phyloP scores from a whole-genome alignment of 2,888 invertebrate species.

The Gymnosoma rotundatum region DNA sequence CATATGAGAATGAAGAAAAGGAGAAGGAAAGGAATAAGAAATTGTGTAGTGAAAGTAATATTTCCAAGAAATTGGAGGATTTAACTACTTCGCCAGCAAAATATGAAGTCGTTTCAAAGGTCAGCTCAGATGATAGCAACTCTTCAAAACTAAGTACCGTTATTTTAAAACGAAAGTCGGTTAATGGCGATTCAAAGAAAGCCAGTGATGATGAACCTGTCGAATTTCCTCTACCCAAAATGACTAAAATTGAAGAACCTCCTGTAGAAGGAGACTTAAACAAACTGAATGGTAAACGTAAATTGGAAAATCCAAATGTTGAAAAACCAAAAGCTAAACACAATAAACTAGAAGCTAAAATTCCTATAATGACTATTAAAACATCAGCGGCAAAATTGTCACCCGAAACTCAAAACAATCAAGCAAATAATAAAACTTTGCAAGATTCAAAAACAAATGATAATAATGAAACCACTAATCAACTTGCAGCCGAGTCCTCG shows the following conservation, averaged over 20 bases:
- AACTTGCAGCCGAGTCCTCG: neutral
- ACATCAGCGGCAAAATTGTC: conserved; percentile 22
- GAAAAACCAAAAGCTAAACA: conserved; percentile 72
- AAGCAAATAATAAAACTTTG: conserved; percentile 10
- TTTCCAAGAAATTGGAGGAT: conserved; percentile 43
- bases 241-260: conserved; percentile 72
- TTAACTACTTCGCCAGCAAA: conserved; percentile 69
- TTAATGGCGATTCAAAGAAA: conserved; percentile 60
- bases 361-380: conserved; percentile 65
- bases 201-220: conserved; percentile 38
- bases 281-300: conserved; percentile 58
- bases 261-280: conserved; percentile 53
- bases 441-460: conserved; percentile 11
- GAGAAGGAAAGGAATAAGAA: conserved; percentile 59
- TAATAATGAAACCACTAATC: neutral
- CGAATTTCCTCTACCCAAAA: conserved; percentile 71
- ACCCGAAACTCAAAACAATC: neutral
- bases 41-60: conserved; percentile 24
- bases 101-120: conserved; percentile 79
- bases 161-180: conserved; percentile 80
- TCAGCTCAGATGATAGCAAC: conserved; percentile 75
- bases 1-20: conserved; percentile 41
- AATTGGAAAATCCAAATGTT: conserved; percentile 61
- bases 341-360: conserved; percentile 66
- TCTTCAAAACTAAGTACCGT: conserved; percentile 78